Conservation (phyloP, 2,797 vertebrate genomes). For the Pelobates cultripes region DNA sequence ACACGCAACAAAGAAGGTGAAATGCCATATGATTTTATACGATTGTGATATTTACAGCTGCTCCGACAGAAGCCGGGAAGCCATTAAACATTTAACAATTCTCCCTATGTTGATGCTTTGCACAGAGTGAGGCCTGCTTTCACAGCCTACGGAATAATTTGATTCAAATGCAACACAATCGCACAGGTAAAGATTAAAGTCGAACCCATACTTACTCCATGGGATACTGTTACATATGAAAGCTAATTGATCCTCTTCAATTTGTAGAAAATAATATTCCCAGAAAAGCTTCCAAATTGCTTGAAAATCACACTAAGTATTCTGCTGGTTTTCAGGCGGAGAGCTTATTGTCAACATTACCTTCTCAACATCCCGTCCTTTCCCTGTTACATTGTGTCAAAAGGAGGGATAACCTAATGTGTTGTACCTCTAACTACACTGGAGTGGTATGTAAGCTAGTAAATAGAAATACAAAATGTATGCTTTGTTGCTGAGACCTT, state of each 20-base stretch:
- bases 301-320: constrained; percentile 55
- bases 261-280: constrained; percentile 54
- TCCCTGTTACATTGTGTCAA: not conserved
- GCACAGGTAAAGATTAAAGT: constrained; percentile 47
- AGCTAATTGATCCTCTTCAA: constrained; percentile 53
- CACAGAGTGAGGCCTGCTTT: constrained; percentile 49
- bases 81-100: constrained; percentile 52
- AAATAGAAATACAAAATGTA: not conserved
- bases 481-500: too few relatives aligned
- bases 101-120: constrained; percentile 44
- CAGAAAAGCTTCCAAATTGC: constrained; percentile 45
- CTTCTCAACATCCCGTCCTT: not conserved
- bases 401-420: not conserved
- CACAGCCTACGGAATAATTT: constrained; percentile 54
- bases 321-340: not conserved
- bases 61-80: constrained; percentile 15
- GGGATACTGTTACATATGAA: constrained; percentile 42
- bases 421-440: not conserved
- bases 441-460: not conserved
- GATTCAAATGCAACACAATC: constrained; percentile 46
- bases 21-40: constrained; percentile 18
- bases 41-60: constrained; percentile 42
- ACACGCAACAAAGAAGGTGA: constrained; percentile 15
- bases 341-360: constrained; percentile 12
- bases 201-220: constrained; percentile 51